These are phyloP conservation scores for Drosophila tropicalis DNA, from an alignment of 1,140 invertebrate species.

Conservation along the genomic window DNA sequence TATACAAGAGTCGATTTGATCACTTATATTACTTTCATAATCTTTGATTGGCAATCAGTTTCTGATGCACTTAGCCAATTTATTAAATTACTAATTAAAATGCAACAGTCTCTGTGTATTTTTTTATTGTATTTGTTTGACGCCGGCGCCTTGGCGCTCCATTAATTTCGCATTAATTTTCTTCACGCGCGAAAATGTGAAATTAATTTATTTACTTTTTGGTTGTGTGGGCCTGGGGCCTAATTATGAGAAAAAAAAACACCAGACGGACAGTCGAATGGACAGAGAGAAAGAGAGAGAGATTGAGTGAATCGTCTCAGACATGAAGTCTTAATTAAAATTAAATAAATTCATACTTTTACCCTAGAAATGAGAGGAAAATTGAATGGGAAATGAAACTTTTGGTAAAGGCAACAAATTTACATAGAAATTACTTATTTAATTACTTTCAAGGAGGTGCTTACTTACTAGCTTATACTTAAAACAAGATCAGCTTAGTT, in stretches of 20 bases:
- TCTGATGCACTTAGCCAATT: conserved; percentile 40
- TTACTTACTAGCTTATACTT: no score
- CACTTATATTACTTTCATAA: not conserved
- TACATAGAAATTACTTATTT: no score
- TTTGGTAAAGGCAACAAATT: conserved; percentile 7
- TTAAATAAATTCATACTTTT: conserved; percentile 56
- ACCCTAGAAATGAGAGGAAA: conserved; percentile 3
- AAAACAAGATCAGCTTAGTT: no score
- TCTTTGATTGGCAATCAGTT: conserved; percentile 8
- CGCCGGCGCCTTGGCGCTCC: conserved; percentile 67
- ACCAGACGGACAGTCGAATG: not conserved
- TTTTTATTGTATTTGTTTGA: conserved; percentile 22
- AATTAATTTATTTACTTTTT: conserved; percentile 77
- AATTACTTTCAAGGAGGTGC: no score
- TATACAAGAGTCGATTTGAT: no score
- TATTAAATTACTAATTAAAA: conserved; percentile 77
- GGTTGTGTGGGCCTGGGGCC: conserved; percentile 19
- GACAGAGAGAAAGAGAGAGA: no score
- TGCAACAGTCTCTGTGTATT: conserved; percentile 30
- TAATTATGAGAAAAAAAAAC: not conserved
- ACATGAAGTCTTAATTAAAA: conserved; percentile 45
- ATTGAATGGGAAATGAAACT: conserved; percentile 9
- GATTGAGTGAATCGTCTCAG: conserved; percentile 3
- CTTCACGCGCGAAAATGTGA: conserved; percentile 71
- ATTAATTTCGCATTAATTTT: conserved; percentile 80